Evolutionary conservation across 2,113 vertebrate species (phyloP).

Genomic region (Pteronura brasiliensis): DNA sequence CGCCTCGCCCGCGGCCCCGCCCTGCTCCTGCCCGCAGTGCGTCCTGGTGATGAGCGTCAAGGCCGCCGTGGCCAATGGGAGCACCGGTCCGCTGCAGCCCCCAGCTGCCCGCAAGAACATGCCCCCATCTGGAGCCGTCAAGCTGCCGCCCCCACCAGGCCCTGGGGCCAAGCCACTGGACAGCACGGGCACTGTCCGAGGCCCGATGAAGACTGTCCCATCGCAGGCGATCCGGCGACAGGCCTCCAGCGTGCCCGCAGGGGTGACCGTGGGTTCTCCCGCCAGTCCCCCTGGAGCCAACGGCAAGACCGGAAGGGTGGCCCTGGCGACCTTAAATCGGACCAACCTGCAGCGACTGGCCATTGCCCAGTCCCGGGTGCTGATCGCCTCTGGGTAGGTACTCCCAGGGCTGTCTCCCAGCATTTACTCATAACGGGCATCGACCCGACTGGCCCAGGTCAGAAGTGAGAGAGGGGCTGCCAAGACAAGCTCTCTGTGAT

Average conservation of each 20-base stretch:
- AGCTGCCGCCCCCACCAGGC: constrained; percentile 3
- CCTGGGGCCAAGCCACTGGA: constrained; percentile 43
- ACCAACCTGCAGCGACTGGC: constrained; percentile 92
- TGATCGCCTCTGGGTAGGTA: constrained; percentile 95
- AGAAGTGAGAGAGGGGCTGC: not conserved
- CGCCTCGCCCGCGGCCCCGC: constrained; percentile 76
- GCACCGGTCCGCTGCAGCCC: constrained; percentile 64
- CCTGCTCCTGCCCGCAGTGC: constrained; percentile 93
- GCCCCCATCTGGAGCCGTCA: not conserved
- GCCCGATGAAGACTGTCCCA: constrained; percentile 80
- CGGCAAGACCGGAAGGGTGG: constrained; percentile 73
- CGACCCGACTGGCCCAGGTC: not conserved
- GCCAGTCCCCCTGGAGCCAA: constrained; percentile 68
- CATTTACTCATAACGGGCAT: not conserved
- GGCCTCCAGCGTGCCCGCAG: constrained; percentile 77
- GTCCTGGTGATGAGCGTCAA: constrained; percentile 93
- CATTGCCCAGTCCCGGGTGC: constrained; percentile 93
- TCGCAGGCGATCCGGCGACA: constrained; percentile 80
- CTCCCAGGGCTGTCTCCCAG: rapidly evolving
- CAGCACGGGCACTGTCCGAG: constrained; percentile 20
- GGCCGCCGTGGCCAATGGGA: constrained; percentile 50
- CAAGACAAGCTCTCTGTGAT: not conserved
- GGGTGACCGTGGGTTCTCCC: constrained; percentile 72
- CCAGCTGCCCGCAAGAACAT: constrained; percentile 48
- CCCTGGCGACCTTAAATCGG: constrained; percentile 89